Evolutionary conservation across 2,113 vertebrate species (phyloP), one percentile per base, ranked within the genome.

Genomic region (Neolamprologus cancellatus): DNA sequence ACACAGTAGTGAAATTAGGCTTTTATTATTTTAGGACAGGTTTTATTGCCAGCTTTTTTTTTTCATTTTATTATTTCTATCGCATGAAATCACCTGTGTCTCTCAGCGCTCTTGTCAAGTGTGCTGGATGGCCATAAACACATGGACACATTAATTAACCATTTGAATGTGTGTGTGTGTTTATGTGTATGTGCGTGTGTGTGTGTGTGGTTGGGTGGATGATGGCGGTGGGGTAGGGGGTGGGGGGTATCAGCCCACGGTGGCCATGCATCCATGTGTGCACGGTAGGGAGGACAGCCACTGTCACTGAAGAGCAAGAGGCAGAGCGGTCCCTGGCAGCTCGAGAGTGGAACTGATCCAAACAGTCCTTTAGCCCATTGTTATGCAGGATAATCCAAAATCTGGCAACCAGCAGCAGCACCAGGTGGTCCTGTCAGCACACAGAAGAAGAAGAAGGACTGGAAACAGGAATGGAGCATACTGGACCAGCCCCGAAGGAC

Each of bases 141-240:
- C 94, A 94, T 92, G 94, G 91, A 91, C 90, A 87, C 82, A 88
- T 93, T 94, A 94, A 96, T 95, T 94, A 95, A 92, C 84, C 71
- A 66, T 90, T 78, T 89, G 82, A 89, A 85, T 89, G 83, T 80
- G 90, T 89, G 89, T 79, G 59, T 61, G 18, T 52, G n/a, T 57
- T 14, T 69, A 4, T 15, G 34, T 36, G 30, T 64, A 12, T 64
- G 32, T 36, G 59, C 1, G 4, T 59, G 28, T 30, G 7, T 23
- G 52, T 55, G 55, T 20, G 64, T 39, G 34, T 69, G n/a, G 82
- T 74, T 64, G 17, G 30, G 30, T 64, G 30, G 59, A 44, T 25
- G 69, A 64, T 64, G 59, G 59, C 32, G 4, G 32, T 64, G 30
- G 59, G 59, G 30, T 64, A n/a, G 17, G 14, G 14, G 20, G 39